Evolutionary conservation across 1,140 invertebrate genomes (phyloP).

Genomic region (Drosophila sturtevanti): DNA sequence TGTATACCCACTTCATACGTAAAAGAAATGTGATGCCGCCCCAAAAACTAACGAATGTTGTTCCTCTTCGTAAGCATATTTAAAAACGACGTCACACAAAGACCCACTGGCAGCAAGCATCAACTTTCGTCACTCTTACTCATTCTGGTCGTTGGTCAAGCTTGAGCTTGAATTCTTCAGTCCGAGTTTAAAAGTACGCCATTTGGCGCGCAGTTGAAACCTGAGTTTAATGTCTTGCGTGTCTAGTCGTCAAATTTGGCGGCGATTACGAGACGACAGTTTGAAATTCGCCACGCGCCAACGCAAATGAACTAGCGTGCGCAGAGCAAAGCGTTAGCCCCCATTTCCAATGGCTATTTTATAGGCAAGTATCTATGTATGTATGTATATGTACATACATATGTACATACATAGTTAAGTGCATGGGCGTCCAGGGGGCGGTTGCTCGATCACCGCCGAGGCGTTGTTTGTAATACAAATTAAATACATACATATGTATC

Average conservation of each 20-base stretch:
- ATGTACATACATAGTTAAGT: too few relatives aligned
- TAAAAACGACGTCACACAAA: conserved; percentile 26
- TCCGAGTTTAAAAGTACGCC: neutral
- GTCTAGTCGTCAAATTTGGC: conserved; percentile 55
- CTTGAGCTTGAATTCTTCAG: neutral
- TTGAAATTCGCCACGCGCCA: conserved; percentile 51
- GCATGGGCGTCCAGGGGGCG: neutral
- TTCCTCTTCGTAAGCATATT: neutral
- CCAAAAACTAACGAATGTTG: neutral
- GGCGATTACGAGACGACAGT: conserved; percentile 41
- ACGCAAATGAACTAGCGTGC: conserved; percentile 19
- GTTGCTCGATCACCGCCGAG: neutral
- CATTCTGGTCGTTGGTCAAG: neutral
- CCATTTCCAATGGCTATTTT: conserved; percentile 1
- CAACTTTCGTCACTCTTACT: conserved; percentile 33
- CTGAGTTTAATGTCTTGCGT: conserved; percentile 42
- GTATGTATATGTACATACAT: conserved; percentile 5
- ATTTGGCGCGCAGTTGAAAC: conserved; percentile 54
- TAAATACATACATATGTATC: too few relatives aligned
- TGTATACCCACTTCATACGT: too few relatives aligned
- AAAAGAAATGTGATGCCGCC: conserved; percentile 12
- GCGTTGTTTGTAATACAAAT: conserved; percentile 34
- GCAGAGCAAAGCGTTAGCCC: neutral
- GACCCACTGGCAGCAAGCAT: neutral
- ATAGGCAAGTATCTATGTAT: conserved; percentile 20